Evolutionary conservation across 2,888 invertebrate species (phyloP).

Genomic region (Kuschelorhynchus macadamiae): DNA sequence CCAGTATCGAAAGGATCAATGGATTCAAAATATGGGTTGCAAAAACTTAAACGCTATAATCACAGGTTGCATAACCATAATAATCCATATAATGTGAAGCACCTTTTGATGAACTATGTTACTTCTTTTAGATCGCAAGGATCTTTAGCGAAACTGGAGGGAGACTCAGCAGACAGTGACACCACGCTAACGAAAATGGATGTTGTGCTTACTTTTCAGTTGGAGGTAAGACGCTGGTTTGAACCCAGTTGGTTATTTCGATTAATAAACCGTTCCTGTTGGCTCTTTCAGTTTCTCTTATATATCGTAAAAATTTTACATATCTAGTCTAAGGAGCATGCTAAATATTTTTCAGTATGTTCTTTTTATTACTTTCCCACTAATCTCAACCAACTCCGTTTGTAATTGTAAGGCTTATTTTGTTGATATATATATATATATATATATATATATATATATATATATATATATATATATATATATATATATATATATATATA

Average conservation of each 20-base stretch:
- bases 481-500: too few relatives aligned
- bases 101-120: slow-evolving; percentile 70
- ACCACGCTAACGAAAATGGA: slow-evolving; percentile 97
- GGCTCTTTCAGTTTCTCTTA: too few relatives aligned
- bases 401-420: too few relatives aligned
- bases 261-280: slow-evolving; percentile 5
- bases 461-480: too few relatives aligned
- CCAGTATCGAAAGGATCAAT: slow-evolving; percentile 98
- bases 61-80: slow-evolving; percentile 85
- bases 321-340: too few relatives aligned
- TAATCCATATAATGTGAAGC: slow-evolving; percentile 70
- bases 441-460: too few relatives aligned
- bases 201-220: slow-evolving; percentile 96
- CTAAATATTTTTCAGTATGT: too few relatives aligned
- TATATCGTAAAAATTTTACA: too few relatives aligned
- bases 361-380: too few relatives aligned
- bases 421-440: too few relatives aligned
- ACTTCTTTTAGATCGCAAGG: slow-evolving; percentile 85
- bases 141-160: slow-evolving; percentile 92
- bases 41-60: slow-evolving; percentile 98
- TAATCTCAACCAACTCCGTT: too few relatives aligned
- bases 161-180: slow-evolving; percentile 95
- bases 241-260: slow-evolving; percentile 27
- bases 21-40: slow-evolving; percentile 97
- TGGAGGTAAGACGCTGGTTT: slow-evolving; percentile 79